These are phyloP conservation scores for Tupaia tana DNA, from an alignment of 2,113 vertebrate genomes.

Conservation along the genomic window DNA sequence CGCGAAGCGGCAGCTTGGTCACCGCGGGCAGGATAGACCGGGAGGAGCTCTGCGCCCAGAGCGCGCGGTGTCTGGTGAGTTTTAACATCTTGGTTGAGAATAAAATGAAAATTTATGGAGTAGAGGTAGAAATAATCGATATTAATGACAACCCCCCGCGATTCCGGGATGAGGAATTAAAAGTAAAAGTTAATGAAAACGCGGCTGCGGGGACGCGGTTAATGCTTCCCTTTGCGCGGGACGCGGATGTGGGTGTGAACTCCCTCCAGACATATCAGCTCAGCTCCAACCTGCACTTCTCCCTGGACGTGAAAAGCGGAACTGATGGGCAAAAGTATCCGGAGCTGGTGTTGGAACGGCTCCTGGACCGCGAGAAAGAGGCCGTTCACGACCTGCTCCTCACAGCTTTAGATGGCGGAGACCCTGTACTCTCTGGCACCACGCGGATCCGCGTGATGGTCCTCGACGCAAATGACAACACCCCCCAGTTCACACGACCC, in stretches of 20 bases:
- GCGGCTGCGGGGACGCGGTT: constrained; percentile 85
- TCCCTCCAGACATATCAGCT: constrained; percentile 87
- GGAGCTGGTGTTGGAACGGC: constrained; percentile 87
- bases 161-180: constrained; percentile 88
- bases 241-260: constrained; percentile 89
- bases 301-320: constrained; percentile 86
- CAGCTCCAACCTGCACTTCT: constrained; percentile 88
- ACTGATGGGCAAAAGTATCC: constrained; percentile 85
- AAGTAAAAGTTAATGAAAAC: constrained; percentile 88
- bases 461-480: constrained; percentile 84
- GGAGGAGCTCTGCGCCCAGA: constrained; percentile 82
- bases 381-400: constrained; percentile 78
- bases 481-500: constrained; percentile 69
- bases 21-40: constrained; percentile 83
- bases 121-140: constrained; percentile 90
- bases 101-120: constrained; percentile 82
- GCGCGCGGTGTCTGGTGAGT: constrained; percentile 80
- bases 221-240: constrained; percentile 88
- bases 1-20: constrained; percentile 80
- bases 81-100: constrained; percentile 86
- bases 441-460: constrained; percentile 76
- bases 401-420: constrained; percentile 80
- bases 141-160: constrained; percentile 92
- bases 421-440: constrained; percentile 73
- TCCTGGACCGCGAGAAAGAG: constrained; percentile 83